phyloP scores from a whole-genome alignment of 2,888 invertebrate genomes.

The Synergus japonicus region DNA sequence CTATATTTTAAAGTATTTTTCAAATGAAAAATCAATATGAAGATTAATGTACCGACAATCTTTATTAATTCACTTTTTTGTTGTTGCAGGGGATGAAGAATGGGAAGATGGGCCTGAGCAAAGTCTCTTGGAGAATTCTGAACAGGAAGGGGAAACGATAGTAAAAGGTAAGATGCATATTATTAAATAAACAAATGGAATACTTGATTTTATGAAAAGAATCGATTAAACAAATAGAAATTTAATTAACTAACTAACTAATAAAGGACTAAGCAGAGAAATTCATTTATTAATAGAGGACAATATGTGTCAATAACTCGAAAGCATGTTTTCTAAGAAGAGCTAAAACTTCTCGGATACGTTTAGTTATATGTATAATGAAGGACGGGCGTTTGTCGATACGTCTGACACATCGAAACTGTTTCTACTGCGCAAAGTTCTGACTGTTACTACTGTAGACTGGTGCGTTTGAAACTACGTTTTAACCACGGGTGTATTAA shows the following conservation, averaged over 20 bases:
- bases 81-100: constrained; percentile 71
- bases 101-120: constrained; percentile 70
- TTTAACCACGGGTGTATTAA: constrained; percentile 43
- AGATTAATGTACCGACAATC: background rate
- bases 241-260: too few relatives aligned
- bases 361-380: background rate
- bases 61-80: constrained; percentile 36
- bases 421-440: constrained; percentile 29
- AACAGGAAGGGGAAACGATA: constrained; percentile 67
- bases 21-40: too few relatives aligned
- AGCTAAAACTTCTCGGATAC: background rate
- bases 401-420: constrained; percentile 17
- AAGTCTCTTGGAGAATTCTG: constrained; percentile 66
- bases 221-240: too few relatives aligned
- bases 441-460: background rate
- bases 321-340: constrained; percentile 3
- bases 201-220: too few relatives aligned
- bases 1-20: too few relatives aligned
- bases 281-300: background rate
- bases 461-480: constrained; percentile 18
- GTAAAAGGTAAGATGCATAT: constrained; percentile 62
- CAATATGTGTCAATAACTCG: constrained; percentile 4
- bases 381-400: constrained; percentile 9
- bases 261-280: too few relatives aligned
- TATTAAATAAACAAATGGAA: too few relatives aligned